Evolutionary conservation across 2,113 vertebrate species (phyloP), one percentile per base, ranked within the genome.

Genomic region (Mystacornis crossleyi): DNA sequence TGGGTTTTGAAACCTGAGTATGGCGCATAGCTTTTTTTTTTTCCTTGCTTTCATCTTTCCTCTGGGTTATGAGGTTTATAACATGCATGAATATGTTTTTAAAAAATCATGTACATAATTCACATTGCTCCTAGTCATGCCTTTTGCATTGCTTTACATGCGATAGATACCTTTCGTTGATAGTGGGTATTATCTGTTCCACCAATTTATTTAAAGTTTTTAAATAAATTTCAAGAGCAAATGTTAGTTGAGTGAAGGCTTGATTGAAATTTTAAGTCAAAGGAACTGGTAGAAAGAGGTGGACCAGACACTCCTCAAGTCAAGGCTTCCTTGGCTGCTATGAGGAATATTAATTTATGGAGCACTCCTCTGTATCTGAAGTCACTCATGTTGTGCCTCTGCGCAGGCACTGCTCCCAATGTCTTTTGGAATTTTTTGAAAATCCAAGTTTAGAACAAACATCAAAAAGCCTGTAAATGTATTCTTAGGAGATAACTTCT

Each of bases 1-100:
- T 91, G 66, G 31, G 87, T 92, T 97, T 97, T 97, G 93, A 97
- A 97, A 97, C 93, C 96, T 96, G 95, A 96, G 73, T 87, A 83
- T 72, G 94, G 89, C 80, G 42, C 45, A 5, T 94, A 53, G 58
- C 61, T 36, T 34, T 75, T 72, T 84, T 84, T 55, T 48, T 55
- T 61, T 34, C 4, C 67, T 92, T 88, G 80, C 92, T 93, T 97
- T 90, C 31, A 19, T 78, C 50, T 72, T 78, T 81, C 20, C 75
- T 78, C 28, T 95, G 93, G 73, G 33, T 92, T 93, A 34, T 42
- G 57, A 81, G 29, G 23, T 67, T 91, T 86, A 71, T 89, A 81
- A 85, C 60, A 79, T 96, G 62, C 81, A 57, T 88, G 67, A 33
- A 43, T 70, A 23, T 72, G 79, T 92, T 91, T 75, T 23, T 4